phyloP scores from a whole-genome alignment of 2,113 vertebrate genomes.

The Nerophis lumbriciformis region DNA sequence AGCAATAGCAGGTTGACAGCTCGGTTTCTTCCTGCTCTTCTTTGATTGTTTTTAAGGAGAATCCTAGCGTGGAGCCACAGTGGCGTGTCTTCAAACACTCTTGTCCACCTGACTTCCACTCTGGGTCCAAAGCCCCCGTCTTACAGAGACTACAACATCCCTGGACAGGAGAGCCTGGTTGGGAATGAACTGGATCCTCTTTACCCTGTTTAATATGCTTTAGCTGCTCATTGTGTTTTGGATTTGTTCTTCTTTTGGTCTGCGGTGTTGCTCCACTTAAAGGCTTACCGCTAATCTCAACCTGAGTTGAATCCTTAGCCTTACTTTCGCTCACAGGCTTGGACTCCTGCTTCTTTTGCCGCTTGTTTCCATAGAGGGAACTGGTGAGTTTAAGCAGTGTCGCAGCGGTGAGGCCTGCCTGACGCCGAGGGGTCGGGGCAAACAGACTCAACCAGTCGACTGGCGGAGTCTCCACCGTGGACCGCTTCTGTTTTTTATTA shows the following conservation, averaged over 20 bases:
- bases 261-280: slow-evolving; percentile 43
- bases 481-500: slow-evolving; percentile 54
- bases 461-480: slow-evolving; percentile 40
- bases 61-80: slow-evolving; percentile 59
- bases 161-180: slow-evolving; percentile 34
- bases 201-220: slow-evolving; percentile 51
- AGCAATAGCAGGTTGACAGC: slow-evolving; percentile 76
- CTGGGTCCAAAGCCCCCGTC: slow-evolving; percentile 65
- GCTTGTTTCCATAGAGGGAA: slow-evolving; percentile 65
- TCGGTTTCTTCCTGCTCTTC: slow-evolving; percentile 71
- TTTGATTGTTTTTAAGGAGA: slow-evolving; percentile 70
- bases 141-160: slow-evolving; percentile 79
- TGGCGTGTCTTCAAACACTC: slow-evolving; percentile 58
- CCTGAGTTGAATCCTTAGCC: slow-evolving; percentile 59
- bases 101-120: slow-evolving; percentile 53
- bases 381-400: slow-evolving; percentile 91
- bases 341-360: slow-evolving; percentile 65
- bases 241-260: slow-evolving; percentile 49
- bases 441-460: slow-evolving; percentile 64
- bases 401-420: slow-evolving; percentile 92
- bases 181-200: slow-evolving; percentile 34
- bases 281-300: slow-evolving; percentile 57
- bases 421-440: slow-evolving; percentile 83
- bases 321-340: slow-evolving; percentile 54
- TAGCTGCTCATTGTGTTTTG: slow-evolving; percentile 55